These are phyloP conservation scores for Hedya salicella DNA, from an alignment of 2,888 invertebrate species.

Conservation along the genomic window DNA sequence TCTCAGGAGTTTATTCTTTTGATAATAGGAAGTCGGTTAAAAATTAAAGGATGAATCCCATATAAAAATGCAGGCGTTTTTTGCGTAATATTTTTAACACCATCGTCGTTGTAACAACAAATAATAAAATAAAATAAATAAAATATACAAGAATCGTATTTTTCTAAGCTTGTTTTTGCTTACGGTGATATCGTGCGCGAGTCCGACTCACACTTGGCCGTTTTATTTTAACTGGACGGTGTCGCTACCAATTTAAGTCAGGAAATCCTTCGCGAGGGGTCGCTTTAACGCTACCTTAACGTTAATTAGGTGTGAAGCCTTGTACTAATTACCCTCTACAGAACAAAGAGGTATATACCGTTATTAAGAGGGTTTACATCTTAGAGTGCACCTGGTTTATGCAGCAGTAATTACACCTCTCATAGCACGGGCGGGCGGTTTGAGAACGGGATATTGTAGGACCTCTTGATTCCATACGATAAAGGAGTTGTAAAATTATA, in stretches of 20 bases:
- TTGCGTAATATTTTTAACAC: too few relatives aligned
- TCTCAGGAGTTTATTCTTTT: too few relatives aligned
- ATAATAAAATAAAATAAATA: too few relatives aligned
- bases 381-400: conserved; percentile 54
- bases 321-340: conserved; percentile 59
- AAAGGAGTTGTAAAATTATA: background rate
- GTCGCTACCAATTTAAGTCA: conserved; percentile 48
- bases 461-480: conserved; percentile 4
- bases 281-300: conserved; percentile 63
- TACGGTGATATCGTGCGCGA: too few relatives aligned
- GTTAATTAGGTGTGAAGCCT: conserved; percentile 67
- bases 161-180: too few relatives aligned
- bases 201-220: too few relatives aligned
- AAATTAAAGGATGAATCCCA: too few relatives aligned
- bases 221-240: conserved; percentile 54
- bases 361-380: conserved; percentile 54
- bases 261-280: conserved; percentile 47
- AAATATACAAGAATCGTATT: too few relatives aligned
- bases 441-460: conserved; percentile 9
- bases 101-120: too few relatives aligned
- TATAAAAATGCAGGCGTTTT: too few relatives aligned
- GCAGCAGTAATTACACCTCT: conserved; percentile 40
- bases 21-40: too few relatives aligned
- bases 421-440: conserved; percentile 21
- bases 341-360: conserved; percentile 59